phyloP scores from a whole-genome alignment of 2,888 invertebrate genomes.

The Caenorhabditis virilis region DNA sequence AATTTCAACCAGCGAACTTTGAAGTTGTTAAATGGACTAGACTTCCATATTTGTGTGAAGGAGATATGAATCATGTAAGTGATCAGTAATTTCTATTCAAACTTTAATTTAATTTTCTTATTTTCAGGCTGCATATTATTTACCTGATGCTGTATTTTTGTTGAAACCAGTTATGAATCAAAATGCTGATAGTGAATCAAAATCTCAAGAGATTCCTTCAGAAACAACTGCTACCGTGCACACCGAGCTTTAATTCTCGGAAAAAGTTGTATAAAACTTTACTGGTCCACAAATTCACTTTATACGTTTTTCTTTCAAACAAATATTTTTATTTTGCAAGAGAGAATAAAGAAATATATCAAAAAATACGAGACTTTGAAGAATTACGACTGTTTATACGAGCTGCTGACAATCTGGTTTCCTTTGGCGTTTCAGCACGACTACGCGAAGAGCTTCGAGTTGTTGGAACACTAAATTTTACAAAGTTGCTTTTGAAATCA shows the following conservation, averaged over 20 bases:
- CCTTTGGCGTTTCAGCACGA: constrained; percentile 1
- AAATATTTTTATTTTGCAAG: neutral
- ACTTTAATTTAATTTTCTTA: neutral
- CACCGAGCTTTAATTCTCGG: neutral
- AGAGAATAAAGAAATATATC: neutral
- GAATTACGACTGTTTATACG: constrained; percentile 32
- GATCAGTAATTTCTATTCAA: neutral
- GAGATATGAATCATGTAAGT: constrained; percentile 74
- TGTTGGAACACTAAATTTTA: constrained; percentile 18
- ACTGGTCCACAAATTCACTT: too few relatives aligned
- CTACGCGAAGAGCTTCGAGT: constrained; percentile 22
- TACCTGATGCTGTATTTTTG: constrained; percentile 63
- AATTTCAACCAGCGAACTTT: constrained; percentile 78
- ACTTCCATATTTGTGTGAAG: constrained; percentile 94
- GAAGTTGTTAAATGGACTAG: constrained; percentile 82
- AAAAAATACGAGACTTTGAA: constrained; percentile 30
- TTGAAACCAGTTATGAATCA: constrained; percentile 41
- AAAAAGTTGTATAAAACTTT: neutral
- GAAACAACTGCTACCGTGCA: too few relatives aligned
- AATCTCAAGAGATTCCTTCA: too few relatives aligned
- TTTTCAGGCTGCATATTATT: constrained; percentile 61
- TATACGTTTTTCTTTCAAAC: too few relatives aligned
- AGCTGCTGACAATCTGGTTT: constrained; percentile 24
- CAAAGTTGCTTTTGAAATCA: too few relatives aligned
- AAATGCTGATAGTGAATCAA: too few relatives aligned